Percentiles rank a stretch among this genome's conserved stretches.
phyloP scores from a whole-genome alignment of 2,888 invertebrate species.

The Microplitis deprimator region DNA sequence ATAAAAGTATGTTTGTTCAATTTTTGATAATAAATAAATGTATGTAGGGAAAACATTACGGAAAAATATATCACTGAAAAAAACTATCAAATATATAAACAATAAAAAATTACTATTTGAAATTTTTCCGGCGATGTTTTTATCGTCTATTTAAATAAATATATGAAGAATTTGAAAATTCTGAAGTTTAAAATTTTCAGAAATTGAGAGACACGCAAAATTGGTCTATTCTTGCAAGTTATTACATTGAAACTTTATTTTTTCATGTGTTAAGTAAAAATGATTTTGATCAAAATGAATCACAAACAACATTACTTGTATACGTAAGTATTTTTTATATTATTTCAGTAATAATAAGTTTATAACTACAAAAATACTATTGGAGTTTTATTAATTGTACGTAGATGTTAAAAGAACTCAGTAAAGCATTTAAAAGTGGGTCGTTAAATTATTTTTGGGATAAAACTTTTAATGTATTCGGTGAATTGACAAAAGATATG shows the following conservation, averaged over 20 bases:
- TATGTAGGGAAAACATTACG: too few species aligned
- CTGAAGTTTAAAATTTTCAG: slow-evolving; percentile 59
- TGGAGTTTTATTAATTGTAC: not conserved
- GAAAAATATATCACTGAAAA: too few species aligned
- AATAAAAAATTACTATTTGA: not conserved
- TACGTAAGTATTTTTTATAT: slow-evolving; percentile 21
- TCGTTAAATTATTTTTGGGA: slow-evolving; percentile 26
- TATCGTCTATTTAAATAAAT: too few species aligned
- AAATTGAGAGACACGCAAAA: slow-evolving; percentile 73
- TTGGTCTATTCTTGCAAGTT: slow-evolving; percentile 73
- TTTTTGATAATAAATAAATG: not conserved
- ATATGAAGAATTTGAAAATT: not conserved
- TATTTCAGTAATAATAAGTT: not conserved
- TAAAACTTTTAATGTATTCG: slow-evolving; percentile 13
- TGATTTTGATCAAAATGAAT: not conserved
- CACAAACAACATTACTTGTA: slow-evolving; percentile 15
- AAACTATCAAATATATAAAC: too few species aligned
- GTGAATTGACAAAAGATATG: not conserved
- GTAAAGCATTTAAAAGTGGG: slow-evolving; percentile 4
- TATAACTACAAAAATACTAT: not conserved
- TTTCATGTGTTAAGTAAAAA: slow-evolving; percentile 18
- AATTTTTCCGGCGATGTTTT: not conserved
- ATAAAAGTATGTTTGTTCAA: slow-evolving; percentile 55
- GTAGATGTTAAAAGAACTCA: slow-evolving; percentile 29
- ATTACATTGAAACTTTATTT: slow-evolving; percentile 75